These are phyloP conservation scores for Nannospalax galili DNA, from an alignment of 2,113 vertebrate species.

Conservation along the genomic window DNA sequence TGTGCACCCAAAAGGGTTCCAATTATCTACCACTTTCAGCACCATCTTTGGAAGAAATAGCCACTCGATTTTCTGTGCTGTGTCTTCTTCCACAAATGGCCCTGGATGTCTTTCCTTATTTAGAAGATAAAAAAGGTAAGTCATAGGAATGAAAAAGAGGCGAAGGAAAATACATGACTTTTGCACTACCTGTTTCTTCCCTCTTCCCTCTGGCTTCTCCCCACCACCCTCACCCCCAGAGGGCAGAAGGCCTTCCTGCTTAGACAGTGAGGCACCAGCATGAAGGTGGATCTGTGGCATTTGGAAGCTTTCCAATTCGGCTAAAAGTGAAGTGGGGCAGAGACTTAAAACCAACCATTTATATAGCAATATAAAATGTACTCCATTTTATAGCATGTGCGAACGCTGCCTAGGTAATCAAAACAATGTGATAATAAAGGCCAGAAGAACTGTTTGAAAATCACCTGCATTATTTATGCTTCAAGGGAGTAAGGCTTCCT, in stretches of 20 bases:
- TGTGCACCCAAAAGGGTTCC: background rate
- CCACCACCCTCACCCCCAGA: background rate
- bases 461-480: constrained; percentile 1
- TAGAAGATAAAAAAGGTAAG: background rate
- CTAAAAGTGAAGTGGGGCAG: constrained; percentile 13
- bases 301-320: constrained; percentile 49
- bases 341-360: constrained; percentile 49
- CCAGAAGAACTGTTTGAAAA: constrained; percentile 21
- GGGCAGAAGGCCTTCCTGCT: background rate
- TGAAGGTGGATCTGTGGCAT: background rate
- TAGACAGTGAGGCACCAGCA: constrained; percentile 44
- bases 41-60: background rate
- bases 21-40: background rate
- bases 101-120: background rate
- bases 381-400: background rate
- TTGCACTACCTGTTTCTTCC: background rate
- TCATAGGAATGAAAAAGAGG: background rate
- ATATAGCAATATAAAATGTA: background rate
- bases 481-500: background rate
- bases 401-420: constrained; percentile 29
- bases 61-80: background rate
- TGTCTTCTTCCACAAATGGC: background rate
- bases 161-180: background rate
- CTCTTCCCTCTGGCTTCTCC: background rate
- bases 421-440: constrained; percentile 41